Percentiles rank a stretch among this genome's conserved stretches.
Evolutionary conservation across 30 jellyfish, hydroid and myxozoan genomes (phyloP).

Genomic region (Cassiopea xamachana): DNA sequence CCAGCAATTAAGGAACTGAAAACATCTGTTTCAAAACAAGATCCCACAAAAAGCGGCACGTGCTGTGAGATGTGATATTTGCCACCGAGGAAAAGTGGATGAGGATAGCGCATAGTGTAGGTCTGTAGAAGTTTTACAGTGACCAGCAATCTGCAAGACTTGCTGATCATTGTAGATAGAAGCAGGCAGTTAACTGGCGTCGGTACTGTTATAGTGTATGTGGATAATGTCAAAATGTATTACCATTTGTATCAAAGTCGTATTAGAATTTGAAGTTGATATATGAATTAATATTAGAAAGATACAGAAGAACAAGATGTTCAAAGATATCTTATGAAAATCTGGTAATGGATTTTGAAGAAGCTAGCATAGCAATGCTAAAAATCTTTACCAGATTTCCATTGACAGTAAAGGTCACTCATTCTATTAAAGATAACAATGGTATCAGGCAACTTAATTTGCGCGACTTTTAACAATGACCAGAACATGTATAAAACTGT

Average conservation of each 20-base stretch:
- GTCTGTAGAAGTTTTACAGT: no score
- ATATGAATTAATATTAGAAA: background rate
- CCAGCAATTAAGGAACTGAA: background rate
- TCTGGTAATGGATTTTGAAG: background rate
- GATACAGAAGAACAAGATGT: background rate
- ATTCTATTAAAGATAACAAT: background rate
- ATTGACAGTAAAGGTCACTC: background rate
- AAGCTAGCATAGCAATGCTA: no score
- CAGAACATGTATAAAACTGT: conserved; percentile 39
- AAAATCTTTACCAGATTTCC: background rate
- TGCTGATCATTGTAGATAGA: no score
- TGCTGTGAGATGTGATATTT: no score
- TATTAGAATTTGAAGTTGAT: no score
- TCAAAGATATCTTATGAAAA: background rate
- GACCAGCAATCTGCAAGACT: no score
- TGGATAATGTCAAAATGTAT: no score
- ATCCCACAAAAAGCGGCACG: background rate
- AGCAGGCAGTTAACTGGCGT: no score
- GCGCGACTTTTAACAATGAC: conserved; percentile 37
- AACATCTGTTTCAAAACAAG: background rate
- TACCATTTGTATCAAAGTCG: no score
- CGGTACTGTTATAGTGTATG: no score
- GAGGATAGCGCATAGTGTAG: no score
- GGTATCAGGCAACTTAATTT: background rate
- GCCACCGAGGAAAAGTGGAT: no score